Evolutionary conservation across 2,113 vertebrate genomes (phyloP).

Genomic region (Zosterops hypoxanthus): DNA sequence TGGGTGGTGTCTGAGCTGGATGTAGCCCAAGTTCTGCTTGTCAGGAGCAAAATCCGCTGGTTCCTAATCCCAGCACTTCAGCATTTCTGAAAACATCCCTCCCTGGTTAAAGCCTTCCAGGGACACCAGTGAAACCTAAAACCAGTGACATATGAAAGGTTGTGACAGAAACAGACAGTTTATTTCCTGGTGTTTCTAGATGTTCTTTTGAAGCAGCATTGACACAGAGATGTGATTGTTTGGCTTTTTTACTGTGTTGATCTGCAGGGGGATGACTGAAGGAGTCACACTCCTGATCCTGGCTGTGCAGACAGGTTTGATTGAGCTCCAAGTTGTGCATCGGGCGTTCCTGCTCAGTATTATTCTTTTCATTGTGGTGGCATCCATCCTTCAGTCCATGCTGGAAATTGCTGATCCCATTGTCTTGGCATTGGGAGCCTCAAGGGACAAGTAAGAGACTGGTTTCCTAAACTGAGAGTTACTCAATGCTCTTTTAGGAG

Average conservation of each 20-base stretch:
- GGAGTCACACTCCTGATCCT: slow-evolving; percentile 93
- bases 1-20: not conserved
- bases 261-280: slow-evolving; percentile 95
- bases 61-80: not conserved
- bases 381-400: slow-evolving; percentile 98
- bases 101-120: not conserved
- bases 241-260: not conserved
- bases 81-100: not conserved
- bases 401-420: slow-evolving; percentile 99
- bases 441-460: slow-evolving; percentile 91
- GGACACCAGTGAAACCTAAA: not conserved
- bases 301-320: slow-evolving; percentile 96
- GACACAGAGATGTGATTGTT: not conserved
- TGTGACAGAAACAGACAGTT: not conserved
- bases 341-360: slow-evolving; percentile 97
- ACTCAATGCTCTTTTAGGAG: slow-evolving; percentile 12
- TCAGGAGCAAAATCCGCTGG: not conserved
- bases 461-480: not conserved
- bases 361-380: slow-evolving; percentile 98
- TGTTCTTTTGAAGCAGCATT: not conserved
- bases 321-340: slow-evolving; percentile 96
- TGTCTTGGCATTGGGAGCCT: slow-evolving; percentile 94
- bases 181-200: not conserved
- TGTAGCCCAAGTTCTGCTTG: not conserved
- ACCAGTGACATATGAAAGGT: not conserved